Base-by-base conservation (phyloP, 2,113 vertebrate species). In the Cinclus mexicanus region DNA sequence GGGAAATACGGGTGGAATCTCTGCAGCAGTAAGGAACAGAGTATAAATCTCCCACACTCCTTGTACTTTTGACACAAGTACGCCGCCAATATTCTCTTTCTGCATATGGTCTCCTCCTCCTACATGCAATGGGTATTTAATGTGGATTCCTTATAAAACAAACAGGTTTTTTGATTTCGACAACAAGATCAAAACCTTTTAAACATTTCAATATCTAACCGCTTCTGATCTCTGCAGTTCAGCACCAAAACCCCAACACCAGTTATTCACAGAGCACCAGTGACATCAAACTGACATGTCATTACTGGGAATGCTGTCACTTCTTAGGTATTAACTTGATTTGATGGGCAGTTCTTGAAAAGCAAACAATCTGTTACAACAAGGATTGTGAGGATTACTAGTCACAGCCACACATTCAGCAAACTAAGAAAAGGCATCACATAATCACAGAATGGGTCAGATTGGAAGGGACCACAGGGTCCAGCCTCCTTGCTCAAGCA, bases 101-200 rank as follows among this genome's bases (percentile, higher is more conserved):
- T 93, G 71, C 79, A 88, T 87, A 65, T 57, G 70, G 68, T 75
- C 63, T 83, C 42, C 53, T 83, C 77, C 87, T 93, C 72, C 90
- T 82, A 82, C 63, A 47, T 39, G 37, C 67, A 86, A 19, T 22
- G 29, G 75, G 42, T 47, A 69, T 57, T 87, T 79, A 19, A 76
- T 28, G 22, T 37, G 28, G 57, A 90, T 88, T 79, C 53, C 44
- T 87, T 57, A 59, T 33, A 42, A 89, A 94, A 81, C 53, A 90
- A 82, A 46, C 37, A 57, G 12, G 0, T 18, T 88, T 90, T 86
- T 61, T 3, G 0, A 57, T 80, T 93, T 35, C 39, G 31, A 33
- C 37, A 90, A 71, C 24, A 79, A 57, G 50, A 92, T 14, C 63
- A 80, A 94, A 93, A 53, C 20, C 22, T 90, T 68, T 83, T 35